A percentile compares a stretch with the other conserved stretches of the same genome.
Evolutionary conservation across 2,888 invertebrate genomes (phyloP).

Genomic region (Ectemnius lituratus): DNA sequence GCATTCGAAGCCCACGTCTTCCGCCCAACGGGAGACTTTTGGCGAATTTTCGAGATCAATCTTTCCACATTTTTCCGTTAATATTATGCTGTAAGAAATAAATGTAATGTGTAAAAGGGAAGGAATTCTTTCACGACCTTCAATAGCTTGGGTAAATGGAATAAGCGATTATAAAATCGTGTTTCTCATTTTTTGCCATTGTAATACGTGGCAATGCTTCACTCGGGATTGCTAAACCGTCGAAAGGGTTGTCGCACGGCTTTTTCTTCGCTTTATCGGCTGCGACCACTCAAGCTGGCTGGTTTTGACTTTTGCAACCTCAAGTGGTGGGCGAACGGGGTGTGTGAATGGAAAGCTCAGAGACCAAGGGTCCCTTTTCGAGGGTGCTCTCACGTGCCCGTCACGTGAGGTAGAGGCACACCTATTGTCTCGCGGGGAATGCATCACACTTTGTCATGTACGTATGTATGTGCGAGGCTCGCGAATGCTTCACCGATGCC

Average conservation of each 20-base stretch:
- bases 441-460: conserved; percentile 14
- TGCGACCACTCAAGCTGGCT: background rate
- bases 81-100: no score
- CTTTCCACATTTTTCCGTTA: background rate
- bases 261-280: background rate
- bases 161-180: no score
- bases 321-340: conserved; percentile 39
- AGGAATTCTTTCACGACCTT: no score
- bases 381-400: conserved; percentile 67
- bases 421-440: conserved; percentile 64
- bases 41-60: conserved; percentile 37
- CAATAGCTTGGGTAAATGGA: no score
- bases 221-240: background rate
- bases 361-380: conserved; percentile 60
- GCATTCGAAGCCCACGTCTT: background rate
- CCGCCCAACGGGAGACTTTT: conserved; percentile 12
- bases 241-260: background rate
- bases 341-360: conserved; percentile 45
- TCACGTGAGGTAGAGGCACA: conserved; percentile 63
- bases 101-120: no score
- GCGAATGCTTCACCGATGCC: background rate
- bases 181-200: no score
- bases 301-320: conserved; percentile 47
- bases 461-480: conserved; percentile 6
- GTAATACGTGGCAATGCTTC: background rate